Evolutionary conservation across 2,113 vertebrate species (phyloP), one percentile per base, ranked within the genome.

Genomic region (Lagopus muta): DNA sequence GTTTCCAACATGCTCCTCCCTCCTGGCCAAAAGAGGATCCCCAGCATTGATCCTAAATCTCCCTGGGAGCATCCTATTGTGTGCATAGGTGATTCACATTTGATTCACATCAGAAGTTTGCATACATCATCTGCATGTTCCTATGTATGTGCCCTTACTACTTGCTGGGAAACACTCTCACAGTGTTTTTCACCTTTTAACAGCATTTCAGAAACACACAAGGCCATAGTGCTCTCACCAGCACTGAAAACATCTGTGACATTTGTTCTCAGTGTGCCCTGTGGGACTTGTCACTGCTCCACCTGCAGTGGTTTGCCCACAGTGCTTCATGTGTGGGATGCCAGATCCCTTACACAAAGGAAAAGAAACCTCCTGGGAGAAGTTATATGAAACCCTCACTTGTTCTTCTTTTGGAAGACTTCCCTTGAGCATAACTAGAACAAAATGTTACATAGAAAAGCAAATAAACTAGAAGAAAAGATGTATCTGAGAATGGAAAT

Each of bases 61-160:
- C 6, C 2, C 0, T 18, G 34, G 61, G 10, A 43, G 50, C 43
- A 42, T 11, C 16, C 52, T 32, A 0, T 13, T 20, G 4, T 24
- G 45, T 22, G 27, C n/a, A 9, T 3, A 43, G 72, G 7, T n/a
- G 34, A 42, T 22, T 60, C 34, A 1, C 18, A 1, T 4, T 45
- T n/a, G 34, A 42, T 22, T 60, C 34, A 1, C 18, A 1, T 4
- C 48, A 4, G 1, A 1, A 10, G 10, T 6, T 38, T 76, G 11
- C 22, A 5, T 4, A 18, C 0, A 0, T 17, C 20, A 5, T 5
- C 67, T 34, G 40, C 21, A 40, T 40, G 43, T 10, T 55, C 19
- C 36, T 13, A 3, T 40, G 57, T 32, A 13, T 5, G 5, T 43
- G 9, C 7, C 2, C 40, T 14, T 52, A 6, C 38, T 57, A 25